Percentiles rank a stretch among this genome's conserved stretches.
Conservation (phyloP, 35 echinoderm and acorn worm genomes). For the Apostichopus californicus region DNA sequence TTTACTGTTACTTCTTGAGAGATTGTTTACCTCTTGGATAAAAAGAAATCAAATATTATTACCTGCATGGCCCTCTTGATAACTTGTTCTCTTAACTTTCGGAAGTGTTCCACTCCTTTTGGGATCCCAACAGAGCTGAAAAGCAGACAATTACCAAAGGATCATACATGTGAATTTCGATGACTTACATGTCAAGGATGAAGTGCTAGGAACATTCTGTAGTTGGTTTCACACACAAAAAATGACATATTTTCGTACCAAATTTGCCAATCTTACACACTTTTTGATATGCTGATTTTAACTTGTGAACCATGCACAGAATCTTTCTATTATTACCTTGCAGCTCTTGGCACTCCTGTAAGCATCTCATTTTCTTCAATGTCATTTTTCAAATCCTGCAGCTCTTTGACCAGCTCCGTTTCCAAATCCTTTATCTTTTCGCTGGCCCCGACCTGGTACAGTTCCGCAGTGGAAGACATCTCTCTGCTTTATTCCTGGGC, state of each 20-base stretch:
- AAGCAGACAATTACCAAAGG: not conserved
- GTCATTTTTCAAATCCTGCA: slow-evolving; percentile 89
- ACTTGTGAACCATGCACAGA: not conserved
- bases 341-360: slow-evolving; percentile 61
- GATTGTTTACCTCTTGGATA: not conserved
- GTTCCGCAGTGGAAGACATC: slow-evolving; percentile 83
- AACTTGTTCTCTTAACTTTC: slow-evolving; percentile 84
- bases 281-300: too few relatives aligned
- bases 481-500: too few relatives aligned
- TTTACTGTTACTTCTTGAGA: too few relatives aligned
- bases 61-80: slow-evolving; percentile 91
- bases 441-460: slow-evolving; percentile 85
- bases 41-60: not conserved
- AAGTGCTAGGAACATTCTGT: too few relatives aligned
- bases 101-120: slow-evolving; percentile 86
- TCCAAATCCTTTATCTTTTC: slow-evolving; percentile 92
- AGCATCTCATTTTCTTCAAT: slow-evolving; percentile 98
- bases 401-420: slow-evolving; percentile 79
- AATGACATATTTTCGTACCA: too few relatives aligned
- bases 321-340: slow-evolving; percentile 59
- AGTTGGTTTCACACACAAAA: too few relatives aligned
- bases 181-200: too few relatives aligned
- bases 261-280: too few relatives aligned
- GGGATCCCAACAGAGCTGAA: slow-evolving; percentile 83
- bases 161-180: too few relatives aligned